Percentiles rank a stretch among this genome's conserved stretches.
Conservation (phyloP, 1,140 invertebrate genomes). For the Varroa destructor region DNA sequence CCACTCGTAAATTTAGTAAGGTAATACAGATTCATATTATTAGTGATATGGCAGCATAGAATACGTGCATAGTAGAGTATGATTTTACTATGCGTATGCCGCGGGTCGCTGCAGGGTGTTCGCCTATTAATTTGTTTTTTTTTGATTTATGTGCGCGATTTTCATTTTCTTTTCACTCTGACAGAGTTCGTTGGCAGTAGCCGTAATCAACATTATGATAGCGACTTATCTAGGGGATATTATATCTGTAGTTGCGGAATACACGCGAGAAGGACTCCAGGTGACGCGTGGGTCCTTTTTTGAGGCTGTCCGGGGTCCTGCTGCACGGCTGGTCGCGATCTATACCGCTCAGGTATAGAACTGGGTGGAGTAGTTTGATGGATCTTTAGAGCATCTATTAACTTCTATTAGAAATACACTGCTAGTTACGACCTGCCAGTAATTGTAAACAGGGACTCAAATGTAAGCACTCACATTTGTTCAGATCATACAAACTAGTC, state of each 20-base stretch:
- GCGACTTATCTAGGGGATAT: slow-evolving; percentile 59
- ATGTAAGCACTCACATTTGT: too few species aligned
- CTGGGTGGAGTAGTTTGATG: background rate
- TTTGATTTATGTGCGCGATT: too few species aligned
- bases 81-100: too few species aligned
- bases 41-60: too few species aligned
- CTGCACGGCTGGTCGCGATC: slow-evolving; percentile 50
- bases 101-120: background rate
- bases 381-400: slow-evolving; percentile 8
- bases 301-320: slow-evolving; percentile 52
- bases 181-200: slow-evolving; percentile 63
- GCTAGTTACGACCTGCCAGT: background rate
- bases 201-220: slow-evolving; percentile 65
- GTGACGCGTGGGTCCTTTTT: slow-evolving; percentile 43
- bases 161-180: slow-evolving; percentile 34
- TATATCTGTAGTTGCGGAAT: slow-evolving; percentile 55
- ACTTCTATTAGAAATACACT: background rate
- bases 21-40: slow-evolving; percentile 10
- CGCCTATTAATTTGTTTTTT: background rate
- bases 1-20: slow-evolving; percentile 1
- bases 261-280: slow-evolving; percentile 35
- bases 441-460: too few species aligned
- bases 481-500: too few species aligned
- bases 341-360: slow-evolving; percentile 54
- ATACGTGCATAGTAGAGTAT: too few species aligned